Conservation (phyloP, 2,888 invertebrate species). For the Meiosimyza platycephala region DNA sequence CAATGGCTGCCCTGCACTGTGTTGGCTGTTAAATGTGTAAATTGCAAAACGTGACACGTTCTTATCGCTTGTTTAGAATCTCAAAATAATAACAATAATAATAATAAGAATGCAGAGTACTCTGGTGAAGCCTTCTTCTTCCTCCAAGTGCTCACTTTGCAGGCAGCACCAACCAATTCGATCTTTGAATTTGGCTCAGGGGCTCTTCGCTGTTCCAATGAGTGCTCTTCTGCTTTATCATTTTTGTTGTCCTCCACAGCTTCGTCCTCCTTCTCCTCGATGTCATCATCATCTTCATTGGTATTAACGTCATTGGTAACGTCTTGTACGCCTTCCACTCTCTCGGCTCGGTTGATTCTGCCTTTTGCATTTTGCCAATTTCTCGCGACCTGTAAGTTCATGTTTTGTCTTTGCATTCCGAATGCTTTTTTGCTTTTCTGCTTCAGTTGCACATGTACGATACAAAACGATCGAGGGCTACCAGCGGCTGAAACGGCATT, state of each 20-base stretch:
- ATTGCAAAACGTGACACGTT: slow-evolving; percentile 67
- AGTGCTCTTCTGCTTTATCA: slow-evolving; percentile 8
- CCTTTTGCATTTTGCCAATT: no score
- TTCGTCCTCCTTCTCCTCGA: no score
- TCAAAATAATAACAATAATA: slow-evolving; percentile 60
- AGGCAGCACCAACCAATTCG: background rate
- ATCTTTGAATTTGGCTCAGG: background rate
- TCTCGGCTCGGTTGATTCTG: no score
- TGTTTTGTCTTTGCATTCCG: no score
- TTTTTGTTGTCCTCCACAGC: background rate
- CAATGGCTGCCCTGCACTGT: slow-evolving; percentile 44
- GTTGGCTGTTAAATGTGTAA: slow-evolving; percentile 62
- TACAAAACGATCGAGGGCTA: background rate
- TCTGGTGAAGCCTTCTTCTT: background rate
- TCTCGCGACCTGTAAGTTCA: no score
- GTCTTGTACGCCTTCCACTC: no score
- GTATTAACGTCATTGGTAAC: no score
- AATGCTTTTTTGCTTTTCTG: no score
- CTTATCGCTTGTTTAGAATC: slow-evolving; percentile 66
- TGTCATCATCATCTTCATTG: no score
- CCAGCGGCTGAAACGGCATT: background rate
- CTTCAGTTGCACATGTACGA: background rate
- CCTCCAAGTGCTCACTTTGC: background rate
- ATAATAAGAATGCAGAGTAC: slow-evolving; percentile 24
- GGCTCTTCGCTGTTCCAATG: background rate